A percentile compares a stretch with the other conserved stretches of the same genome.
Evolutionary conservation across 2,113 vertebrate species (phyloP).

Genomic region (Thalassarche chlororhynchos): DNA sequence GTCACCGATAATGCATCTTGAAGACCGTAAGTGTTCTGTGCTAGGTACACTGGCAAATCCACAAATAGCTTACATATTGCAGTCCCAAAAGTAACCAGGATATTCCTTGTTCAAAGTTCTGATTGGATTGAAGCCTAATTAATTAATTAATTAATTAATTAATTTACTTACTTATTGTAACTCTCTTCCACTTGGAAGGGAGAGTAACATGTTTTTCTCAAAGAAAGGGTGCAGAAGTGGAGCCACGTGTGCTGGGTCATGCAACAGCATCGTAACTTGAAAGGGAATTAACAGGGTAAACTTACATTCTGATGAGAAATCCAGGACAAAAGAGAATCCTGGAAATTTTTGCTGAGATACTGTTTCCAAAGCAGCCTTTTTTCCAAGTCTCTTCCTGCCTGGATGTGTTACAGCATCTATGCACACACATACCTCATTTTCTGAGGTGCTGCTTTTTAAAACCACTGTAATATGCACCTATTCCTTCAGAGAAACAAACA

Average conservation of each 20-base stretch:
- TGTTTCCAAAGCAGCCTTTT: background rate
- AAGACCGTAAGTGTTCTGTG: background rate
- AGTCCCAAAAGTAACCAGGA: background rate
- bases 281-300: background rate
- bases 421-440: background rate
- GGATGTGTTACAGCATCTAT: background rate
- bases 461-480: background rate
- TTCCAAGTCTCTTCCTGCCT: background rate
- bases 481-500: background rate
- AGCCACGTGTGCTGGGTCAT: background rate
- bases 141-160: background rate
- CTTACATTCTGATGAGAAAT: background rate
- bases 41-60: background rate
- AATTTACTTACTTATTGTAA: background rate
- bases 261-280: background rate
- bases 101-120: background rate
- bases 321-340: background rate
- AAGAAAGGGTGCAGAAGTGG: background rate
- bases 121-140: background rate
- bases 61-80: background rate
- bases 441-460: background rate
- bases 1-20: background rate
- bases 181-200: background rate
- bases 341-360: background rate
- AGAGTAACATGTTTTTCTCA: background rate